Evolutionary conservation across 2,888 invertebrate genomes (phyloP).

Genomic region (Slavum lentiscoides): DNA sequence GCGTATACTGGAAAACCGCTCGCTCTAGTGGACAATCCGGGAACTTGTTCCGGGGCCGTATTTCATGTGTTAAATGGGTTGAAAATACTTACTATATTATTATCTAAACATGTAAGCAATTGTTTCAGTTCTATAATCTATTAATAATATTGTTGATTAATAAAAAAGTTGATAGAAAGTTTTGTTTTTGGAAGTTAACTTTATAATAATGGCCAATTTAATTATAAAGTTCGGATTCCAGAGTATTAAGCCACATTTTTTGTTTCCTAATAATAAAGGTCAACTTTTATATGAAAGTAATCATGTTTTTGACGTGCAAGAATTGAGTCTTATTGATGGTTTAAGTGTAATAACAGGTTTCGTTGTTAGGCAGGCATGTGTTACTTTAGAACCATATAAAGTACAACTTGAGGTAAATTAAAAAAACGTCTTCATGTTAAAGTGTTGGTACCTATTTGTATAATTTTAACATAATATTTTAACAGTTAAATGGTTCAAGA

Average conservation of each 20-base stretch:
- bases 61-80: no score
- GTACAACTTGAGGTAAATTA: constrained; percentile 8
- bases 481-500: constrained; percentile 8
- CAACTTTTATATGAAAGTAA: constrained; percentile 7
- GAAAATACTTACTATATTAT: no score
- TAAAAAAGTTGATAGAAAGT: no score
- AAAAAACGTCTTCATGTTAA: neutral
- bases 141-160: no score
- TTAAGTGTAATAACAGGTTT: constrained; percentile 8
- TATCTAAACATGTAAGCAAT: no score
- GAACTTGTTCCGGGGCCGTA: no score
- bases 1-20: no score
- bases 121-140: no score
- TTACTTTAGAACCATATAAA: constrained; percentile 14
- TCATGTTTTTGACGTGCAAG: constrained; percentile 10
- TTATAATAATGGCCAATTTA: neutral
- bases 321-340: constrained; percentile 5
- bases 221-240: neutral
- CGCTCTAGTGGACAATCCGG: no score
- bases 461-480: neutral
- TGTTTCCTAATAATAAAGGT: neutral
- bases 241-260: constrained; percentile 6
- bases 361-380: constrained; percentile 4
- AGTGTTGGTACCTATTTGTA: neutral
- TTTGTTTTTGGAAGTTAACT: no score